Conservation (phyloP, 2,888 invertebrate genomes). For the Rhagium mordax region DNA sequence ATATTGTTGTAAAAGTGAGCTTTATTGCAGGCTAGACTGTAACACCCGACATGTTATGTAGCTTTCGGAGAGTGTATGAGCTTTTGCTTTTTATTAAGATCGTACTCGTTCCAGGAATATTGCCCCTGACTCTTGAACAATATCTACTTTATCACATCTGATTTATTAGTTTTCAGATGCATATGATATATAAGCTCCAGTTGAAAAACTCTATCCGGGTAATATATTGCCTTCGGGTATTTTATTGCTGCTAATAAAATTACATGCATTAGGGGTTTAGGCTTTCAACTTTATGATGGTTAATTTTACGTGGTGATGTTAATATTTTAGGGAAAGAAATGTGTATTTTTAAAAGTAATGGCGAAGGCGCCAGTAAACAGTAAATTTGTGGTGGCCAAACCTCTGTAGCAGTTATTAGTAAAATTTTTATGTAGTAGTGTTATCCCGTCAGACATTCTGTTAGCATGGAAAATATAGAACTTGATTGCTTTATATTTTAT, state of each 20-base stretch:
- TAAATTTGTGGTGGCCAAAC: background rate
- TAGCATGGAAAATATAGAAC: too few species aligned
- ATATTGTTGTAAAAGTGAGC: slow-evolving; percentile 62
- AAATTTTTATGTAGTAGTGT: too few species aligned
- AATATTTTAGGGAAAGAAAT: too few species aligned
- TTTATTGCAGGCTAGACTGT: slow-evolving; percentile 45
- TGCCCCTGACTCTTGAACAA: slow-evolving; percentile 42
- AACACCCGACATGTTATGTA: slow-evolving; percentile 44
- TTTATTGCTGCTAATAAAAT: slow-evolving; percentile 25
- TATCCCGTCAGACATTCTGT: too few species aligned
- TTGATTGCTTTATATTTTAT: too few species aligned
- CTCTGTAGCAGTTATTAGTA: too few species aligned
- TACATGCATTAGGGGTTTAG: background rate
- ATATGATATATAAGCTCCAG: slow-evolving; percentile 40
- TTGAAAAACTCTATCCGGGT: slow-evolving; percentile 16
- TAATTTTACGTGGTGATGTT: background rate
- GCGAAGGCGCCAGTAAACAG: background rate
- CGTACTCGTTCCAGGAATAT: slow-evolving; percentile 33
- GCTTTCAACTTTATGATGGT: background rate
- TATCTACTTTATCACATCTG: slow-evolving; percentile 53
- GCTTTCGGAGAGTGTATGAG: slow-evolving; percentile 43
- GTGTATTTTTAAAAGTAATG: background rate
- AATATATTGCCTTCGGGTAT: slow-evolving; percentile 15
- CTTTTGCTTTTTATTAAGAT: slow-evolving; percentile 51
- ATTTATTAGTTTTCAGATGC: slow-evolving; percentile 55